phyloP scores from a whole-genome alignment of 2,113 vertebrate genomes.

The Tylochromis polylepis region DNA sequence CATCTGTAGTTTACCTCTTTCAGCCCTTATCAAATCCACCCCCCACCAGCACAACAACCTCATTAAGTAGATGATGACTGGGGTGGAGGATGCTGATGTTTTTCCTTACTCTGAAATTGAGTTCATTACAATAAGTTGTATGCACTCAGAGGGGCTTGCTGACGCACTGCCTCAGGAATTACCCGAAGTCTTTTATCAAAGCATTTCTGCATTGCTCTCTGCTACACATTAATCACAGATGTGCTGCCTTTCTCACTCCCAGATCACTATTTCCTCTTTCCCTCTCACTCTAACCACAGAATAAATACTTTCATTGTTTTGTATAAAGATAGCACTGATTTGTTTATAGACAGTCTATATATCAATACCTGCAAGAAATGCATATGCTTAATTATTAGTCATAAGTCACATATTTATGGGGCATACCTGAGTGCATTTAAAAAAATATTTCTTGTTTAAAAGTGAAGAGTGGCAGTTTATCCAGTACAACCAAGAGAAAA shows the following conservation, averaged over 20 bases:
- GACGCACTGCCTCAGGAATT: constrained; percentile 74
- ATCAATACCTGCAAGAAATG: neutral
- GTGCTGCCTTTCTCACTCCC: constrained; percentile 56
- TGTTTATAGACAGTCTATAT: neutral
- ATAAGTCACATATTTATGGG: neutral
- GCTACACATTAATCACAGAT: constrained; percentile 78
- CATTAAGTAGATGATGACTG: neutral
- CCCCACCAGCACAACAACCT: neutral
- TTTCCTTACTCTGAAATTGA: constrained; percentile 56
- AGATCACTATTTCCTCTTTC: constrained; percentile 24
- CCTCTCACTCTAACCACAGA: constrained; percentile 2
- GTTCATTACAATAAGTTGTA: constrained; percentile 52
- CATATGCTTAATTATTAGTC: neutral
- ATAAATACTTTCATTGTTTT: neutral
- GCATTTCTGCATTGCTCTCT: constrained; percentile 66
- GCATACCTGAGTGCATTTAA: neutral
- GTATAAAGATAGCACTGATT: neutral
- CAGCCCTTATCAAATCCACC: neutral
- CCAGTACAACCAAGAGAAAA: neutral
- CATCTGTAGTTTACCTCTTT: neutral
- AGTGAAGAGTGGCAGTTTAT: neutral
- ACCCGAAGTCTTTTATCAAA: constrained; percentile 74
- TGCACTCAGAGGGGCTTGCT: constrained; percentile 55
- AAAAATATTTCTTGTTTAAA: neutral
- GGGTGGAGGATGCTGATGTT: neutral